These are phyloP conservation scores for Neodiprion virginianus DNA, from an alignment of 1,140 invertebrate genomes.

Conservation along the genomic window DNA sequence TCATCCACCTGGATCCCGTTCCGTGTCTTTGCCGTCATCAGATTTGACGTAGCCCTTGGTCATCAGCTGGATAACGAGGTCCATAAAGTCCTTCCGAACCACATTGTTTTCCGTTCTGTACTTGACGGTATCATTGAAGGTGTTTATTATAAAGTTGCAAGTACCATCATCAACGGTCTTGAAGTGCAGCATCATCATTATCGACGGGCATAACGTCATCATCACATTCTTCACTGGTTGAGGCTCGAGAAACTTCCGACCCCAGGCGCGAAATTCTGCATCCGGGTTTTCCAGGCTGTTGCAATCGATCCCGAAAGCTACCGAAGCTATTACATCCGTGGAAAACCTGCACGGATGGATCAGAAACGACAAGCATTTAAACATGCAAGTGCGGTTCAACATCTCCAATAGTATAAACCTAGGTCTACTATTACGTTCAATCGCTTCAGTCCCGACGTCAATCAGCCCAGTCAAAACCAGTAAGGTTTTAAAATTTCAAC, in stretches of 20 bases:
- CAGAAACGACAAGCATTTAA: slow-evolving; percentile 28
- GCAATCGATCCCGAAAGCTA: slow-evolving; percentile 65
- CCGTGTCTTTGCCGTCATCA: slow-evolving; percentile 12
- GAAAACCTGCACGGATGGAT: slow-evolving; percentile 50
- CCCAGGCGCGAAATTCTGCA: slow-evolving; percentile 34
- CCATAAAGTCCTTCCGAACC: slow-evolving; percentile 55
- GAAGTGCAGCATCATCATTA: slow-evolving; percentile 25
- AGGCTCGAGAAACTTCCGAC: slow-evolving; percentile 38
- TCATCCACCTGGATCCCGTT: slow-evolving; percentile 23
- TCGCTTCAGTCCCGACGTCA: too few relatives aligned
- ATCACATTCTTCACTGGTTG: slow-evolving; percentile 40
- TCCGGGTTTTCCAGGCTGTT: slow-evolving; percentile 61
- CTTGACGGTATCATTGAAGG: slow-evolving; percentile 62
- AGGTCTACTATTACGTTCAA: too few relatives aligned
- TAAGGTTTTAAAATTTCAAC: background rate
- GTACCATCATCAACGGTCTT: slow-evolving; percentile 31
- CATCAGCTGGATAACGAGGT: slow-evolving; percentile 43
- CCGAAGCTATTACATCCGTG: slow-evolving; percentile 66
- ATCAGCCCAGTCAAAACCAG: slow-evolving; percentile 43
- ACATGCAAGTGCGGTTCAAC: background rate
- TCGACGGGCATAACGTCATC: slow-evolving; percentile 14
- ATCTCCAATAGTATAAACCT: too few relatives aligned
- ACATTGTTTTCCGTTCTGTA: slow-evolving; percentile 55
- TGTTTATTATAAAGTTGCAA: slow-evolving; percentile 56
- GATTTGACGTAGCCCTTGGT: slow-evolving; percentile 32